Conservation (phyloP, 1,140 invertebrate genomes). For the Cepaea nemoralis region DNA sequence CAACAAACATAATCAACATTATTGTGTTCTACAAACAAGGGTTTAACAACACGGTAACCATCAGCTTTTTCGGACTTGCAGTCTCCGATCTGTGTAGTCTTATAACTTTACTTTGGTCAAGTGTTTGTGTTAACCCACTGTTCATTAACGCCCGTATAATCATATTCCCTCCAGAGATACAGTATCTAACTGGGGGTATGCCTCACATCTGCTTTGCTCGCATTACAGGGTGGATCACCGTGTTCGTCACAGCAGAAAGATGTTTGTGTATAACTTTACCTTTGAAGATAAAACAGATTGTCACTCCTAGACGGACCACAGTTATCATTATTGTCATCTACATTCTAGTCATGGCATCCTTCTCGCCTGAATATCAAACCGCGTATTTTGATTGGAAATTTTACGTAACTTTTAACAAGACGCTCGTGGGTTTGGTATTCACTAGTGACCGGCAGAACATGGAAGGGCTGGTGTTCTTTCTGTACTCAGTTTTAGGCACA, state of each 20-base stretch:
- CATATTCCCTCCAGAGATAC: not conserved
- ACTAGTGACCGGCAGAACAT: not conserved
- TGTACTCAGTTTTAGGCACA: not conserved
- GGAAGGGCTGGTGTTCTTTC: not conserved
- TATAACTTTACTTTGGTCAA: not conserved
- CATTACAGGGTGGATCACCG: constrained; percentile 8
- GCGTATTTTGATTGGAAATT: not conserved
- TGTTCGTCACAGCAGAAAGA: not conserved
- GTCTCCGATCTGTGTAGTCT: constrained; percentile 8
- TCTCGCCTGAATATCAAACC: not conserved
- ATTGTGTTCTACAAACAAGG: too few species aligned
- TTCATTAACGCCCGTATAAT: not conserved
- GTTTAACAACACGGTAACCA: too few species aligned
- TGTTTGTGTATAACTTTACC: too few species aligned
- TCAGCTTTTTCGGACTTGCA: constrained; percentile 1
- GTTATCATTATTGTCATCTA: too few species aligned
- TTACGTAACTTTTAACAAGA: not conserved
- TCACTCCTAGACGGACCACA: constrained; percentile 7
- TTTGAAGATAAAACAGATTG: too few species aligned
- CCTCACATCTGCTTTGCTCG: constrained; percentile 13
- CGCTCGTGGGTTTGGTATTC: not conserved
- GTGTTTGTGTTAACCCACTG: constrained; percentile 5
- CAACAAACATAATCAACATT: too few species aligned
- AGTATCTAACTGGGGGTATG: not conserved
- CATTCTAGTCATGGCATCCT: not conserved